Conservation (phyloP, 2,888 invertebrate genomes). For the Macrosoma leucophasiata region DNA sequence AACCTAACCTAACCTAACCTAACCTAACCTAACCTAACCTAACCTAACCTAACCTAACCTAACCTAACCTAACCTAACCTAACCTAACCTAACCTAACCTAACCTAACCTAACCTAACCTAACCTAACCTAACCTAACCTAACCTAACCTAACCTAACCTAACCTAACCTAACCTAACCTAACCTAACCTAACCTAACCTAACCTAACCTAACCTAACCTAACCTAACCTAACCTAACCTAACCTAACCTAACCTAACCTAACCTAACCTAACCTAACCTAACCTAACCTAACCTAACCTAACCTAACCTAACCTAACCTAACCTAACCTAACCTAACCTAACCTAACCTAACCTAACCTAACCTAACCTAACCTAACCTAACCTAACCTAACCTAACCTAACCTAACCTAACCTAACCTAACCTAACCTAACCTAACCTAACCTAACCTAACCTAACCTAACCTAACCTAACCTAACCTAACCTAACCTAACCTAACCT, state of each 20-base stretch:
- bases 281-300: slow-evolving; percentile 14
- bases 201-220: slow-evolving; percentile 20
- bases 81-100: slow-evolving; percentile 19
- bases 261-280: slow-evolving; percentile 19
- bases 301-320: slow-evolving; percentile 18
- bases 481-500: slow-evolving; percentile 11
- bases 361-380: slow-evolving; percentile 10
- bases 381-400: slow-evolving; percentile 14
- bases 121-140: slow-evolving; percentile 22
- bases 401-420: slow-evolving; percentile 22
- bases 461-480: slow-evolving; percentile 17
- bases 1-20: slow-evolving; percentile 21
- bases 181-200: slow-evolving; percentile 21
- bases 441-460: slow-evolving; percentile 18
- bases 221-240: slow-evolving; percentile 20
- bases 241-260: slow-evolving; percentile 22
- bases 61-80: slow-evolving; percentile 20
- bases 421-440: slow-evolving; percentile 21
- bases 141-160: slow-evolving; percentile 4
- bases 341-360: slow-evolving; percentile 10
- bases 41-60: slow-evolving; percentile 16
- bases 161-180: slow-evolving; percentile 12
- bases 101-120: slow-evolving; percentile 21
- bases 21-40: slow-evolving; percentile 22
- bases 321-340: slow-evolving; percentile 11